Evolutionary conservation across 1,140 invertebrate species (phyloP).

Genomic region (Centruroides vittatus): DNA sequence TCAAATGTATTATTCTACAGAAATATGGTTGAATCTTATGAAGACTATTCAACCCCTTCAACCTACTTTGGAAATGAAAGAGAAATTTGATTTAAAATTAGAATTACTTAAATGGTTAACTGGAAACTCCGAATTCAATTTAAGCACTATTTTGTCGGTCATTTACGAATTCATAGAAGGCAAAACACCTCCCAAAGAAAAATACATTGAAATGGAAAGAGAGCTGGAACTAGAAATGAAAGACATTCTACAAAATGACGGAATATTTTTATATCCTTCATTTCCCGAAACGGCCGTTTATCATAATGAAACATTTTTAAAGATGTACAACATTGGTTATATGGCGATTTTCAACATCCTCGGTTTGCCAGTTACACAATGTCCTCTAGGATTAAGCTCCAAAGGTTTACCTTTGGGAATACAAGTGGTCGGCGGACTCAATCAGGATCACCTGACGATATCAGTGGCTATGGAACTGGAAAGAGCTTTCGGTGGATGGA

Average conservation of each 20-base stretch:
- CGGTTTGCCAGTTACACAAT: slow-evolving; percentile 67
- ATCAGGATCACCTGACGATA: slow-evolving; percentile 63
- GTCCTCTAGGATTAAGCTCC: slow-evolving; percentile 66
- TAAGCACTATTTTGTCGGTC: too few relatives aligned
- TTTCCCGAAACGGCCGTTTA: slow-evolving; percentile 66
- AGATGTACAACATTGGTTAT: slow-evolving; percentile 76
- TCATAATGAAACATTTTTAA: slow-evolving; percentile 62
- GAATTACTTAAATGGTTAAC: too few relatives aligned
- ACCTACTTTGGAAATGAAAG: too few relatives aligned
- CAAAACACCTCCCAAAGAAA: too few relatives aligned
- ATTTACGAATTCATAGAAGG: too few relatives aligned
- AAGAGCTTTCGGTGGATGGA: slow-evolving; percentile 65
- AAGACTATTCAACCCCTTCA: too few relatives aligned
- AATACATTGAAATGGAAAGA: neutral
- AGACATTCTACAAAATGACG: slow-evolving; percentile 43
- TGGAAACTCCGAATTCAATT: too few relatives aligned
- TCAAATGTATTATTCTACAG: too few relatives aligned
- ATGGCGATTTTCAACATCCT: slow-evolving; percentile 79
- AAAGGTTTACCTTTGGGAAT: slow-evolving; percentile 73
- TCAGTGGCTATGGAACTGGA: slow-evolving; percentile 73
- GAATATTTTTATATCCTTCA: slow-evolving; percentile 71
- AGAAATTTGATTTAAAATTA: too few relatives aligned
- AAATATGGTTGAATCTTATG: too few relatives aligned
- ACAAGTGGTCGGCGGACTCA: slow-evolving; percentile 53
- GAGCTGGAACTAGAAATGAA: slow-evolving; percentile 29